These are phyloP conservation scores for Ophion slaviceki DNA, from an alignment of 2,888 invertebrate genomes.

Conservation along the genomic window DNA sequence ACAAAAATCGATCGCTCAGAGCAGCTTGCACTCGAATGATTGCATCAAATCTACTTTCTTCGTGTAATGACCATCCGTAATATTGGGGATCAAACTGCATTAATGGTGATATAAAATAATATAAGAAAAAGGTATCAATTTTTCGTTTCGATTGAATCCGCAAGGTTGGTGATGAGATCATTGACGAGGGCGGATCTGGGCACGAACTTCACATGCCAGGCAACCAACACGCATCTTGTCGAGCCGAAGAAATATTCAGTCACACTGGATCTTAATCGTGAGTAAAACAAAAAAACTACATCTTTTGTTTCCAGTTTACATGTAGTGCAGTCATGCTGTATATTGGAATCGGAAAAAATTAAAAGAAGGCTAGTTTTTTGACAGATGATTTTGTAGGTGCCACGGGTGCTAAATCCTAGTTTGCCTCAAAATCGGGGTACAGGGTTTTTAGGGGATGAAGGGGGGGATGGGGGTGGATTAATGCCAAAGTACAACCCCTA, in stretches of 20 bases:
- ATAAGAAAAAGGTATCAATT: slow-evolving; percentile 7
- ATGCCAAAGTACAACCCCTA: too few species aligned
- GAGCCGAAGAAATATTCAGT: slow-evolving; percentile 91
- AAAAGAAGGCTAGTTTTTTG: too few species aligned
- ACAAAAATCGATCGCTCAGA: background rate
- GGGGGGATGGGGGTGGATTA: too few species aligned
- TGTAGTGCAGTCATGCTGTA: background rate
- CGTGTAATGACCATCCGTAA: background rate
- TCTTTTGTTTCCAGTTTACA: background rate
- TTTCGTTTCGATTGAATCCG: slow-evolving; percentile 40
- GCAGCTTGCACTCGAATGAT: background rate
- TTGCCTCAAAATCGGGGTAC: too few species aligned
- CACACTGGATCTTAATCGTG: slow-evolving; percentile 91
- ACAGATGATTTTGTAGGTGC: too few species aligned
- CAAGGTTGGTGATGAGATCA: slow-evolving; percentile 86
- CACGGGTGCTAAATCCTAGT: too few species aligned
- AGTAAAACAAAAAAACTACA: slow-evolving; percentile 83
- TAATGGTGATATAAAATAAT: background rate
- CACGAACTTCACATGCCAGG: slow-evolving; percentile 94
- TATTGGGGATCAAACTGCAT: background rate
- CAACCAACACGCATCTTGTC: slow-evolving; percentile 92
- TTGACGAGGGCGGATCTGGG: slow-evolving; percentile 92
- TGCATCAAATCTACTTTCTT: slow-evolving; percentile 4
- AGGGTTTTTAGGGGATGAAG: too few species aligned
- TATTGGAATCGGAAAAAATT: too few species aligned